Evolutionary conservation across 30 jellyfish, hydroid and myxozoan genomes (phyloP), one percentile per base, ranked within the genome.

Genomic region (Clytia hemisphaerica): DNA sequence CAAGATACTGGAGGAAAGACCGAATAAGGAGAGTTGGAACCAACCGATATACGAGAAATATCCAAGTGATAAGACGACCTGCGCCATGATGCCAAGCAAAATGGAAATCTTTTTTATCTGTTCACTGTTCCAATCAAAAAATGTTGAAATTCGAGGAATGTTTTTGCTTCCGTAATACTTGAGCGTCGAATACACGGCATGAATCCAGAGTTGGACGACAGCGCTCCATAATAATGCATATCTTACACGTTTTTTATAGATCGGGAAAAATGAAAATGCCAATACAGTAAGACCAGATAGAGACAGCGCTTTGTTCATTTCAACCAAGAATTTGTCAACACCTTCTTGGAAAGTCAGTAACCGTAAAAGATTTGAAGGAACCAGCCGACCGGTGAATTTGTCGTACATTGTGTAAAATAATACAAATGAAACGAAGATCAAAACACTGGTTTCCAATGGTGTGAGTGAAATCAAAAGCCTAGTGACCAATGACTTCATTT

Each of bases 321-420:
- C 70, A 12, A 22, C 70, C 25, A 57, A n/a, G 25, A 44, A n/a
- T 0, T 57, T 57, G 30, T 57, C 70, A 30, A 21, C 6, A 30
- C 70, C 70, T 6, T 57, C 70, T 5, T 26, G 16, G 30, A 25
- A 14, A 25, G 44, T 57, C 12, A 57, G 44, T 4, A 57, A 22
- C 49, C 70, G 37, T 1, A 57, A 38, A 22, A 57, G 30, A 57
- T 10, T 57, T 5, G 37, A 3, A 0, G 49, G 70, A 22, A n/a
- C 25, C 0, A 57, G 70, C 42, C 30, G 25, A 22, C 42, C 25
- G 19, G 25, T 9, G 44, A 6, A 22, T 45, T 57, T 57, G 51
- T 57, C 70, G 44, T 57, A 57, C 70, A 57, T 57, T 26, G 44
- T 57, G 70, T 57, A 57, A 22, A 57, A 57, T 45, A 2, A 22